Percentiles rank a stretch among this genome's conserved stretches.
phyloP scores from a whole-genome alignment of 2,888 invertebrate species.

The Seira ritae region DNA sequence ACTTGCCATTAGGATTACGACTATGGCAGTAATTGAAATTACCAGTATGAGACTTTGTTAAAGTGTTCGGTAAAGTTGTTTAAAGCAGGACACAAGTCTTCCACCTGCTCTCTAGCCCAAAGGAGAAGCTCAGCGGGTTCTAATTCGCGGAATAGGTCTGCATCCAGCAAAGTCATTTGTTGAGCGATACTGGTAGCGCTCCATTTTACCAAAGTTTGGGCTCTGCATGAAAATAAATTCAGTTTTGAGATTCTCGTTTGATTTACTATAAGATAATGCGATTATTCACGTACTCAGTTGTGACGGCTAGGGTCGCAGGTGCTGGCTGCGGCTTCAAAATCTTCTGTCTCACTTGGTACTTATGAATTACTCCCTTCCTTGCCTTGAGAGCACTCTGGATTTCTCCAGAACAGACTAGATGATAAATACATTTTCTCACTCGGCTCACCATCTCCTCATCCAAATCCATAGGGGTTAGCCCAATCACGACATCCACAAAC shows the following conservation, averaged over 20 bases:
- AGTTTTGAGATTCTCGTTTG: neutral
- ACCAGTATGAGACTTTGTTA: constrained; percentile 99
- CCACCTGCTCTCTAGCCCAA: constrained; percentile 97
- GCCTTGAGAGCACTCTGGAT: constrained; percentile 92
- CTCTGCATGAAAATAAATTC: constrained; percentile 74
- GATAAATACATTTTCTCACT: constrained; percentile 95
- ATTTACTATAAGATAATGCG: neutral
- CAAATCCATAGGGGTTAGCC: constrained; percentile 93
- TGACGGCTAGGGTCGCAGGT: constrained; percentile 78
- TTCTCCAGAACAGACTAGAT: constrained; percentile 93
- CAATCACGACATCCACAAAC: constrained; percentile 95
- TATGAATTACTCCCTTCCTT: constrained; percentile 92
- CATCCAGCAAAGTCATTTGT: constrained; percentile 98
- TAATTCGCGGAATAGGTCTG: constrained; percentile 95
- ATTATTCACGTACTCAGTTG: constrained; percentile 77
- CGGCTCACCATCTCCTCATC: constrained; percentile 87
- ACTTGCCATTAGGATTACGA: neutral
- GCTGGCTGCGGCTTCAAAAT: constrained; percentile 77
- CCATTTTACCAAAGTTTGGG: constrained; percentile 88
- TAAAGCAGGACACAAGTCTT: constrained; percentile 96
- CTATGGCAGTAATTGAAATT: constrained; percentile 71
- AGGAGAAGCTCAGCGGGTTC: constrained; percentile 97
- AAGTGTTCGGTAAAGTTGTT: constrained; percentile 99
- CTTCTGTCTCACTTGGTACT: constrained; percentile 81
- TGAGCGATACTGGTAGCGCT: constrained; percentile 97